Conservation (phyloP, 2,888 invertebrate genomes). For the Pandemis cinnamomeana region DNA sequence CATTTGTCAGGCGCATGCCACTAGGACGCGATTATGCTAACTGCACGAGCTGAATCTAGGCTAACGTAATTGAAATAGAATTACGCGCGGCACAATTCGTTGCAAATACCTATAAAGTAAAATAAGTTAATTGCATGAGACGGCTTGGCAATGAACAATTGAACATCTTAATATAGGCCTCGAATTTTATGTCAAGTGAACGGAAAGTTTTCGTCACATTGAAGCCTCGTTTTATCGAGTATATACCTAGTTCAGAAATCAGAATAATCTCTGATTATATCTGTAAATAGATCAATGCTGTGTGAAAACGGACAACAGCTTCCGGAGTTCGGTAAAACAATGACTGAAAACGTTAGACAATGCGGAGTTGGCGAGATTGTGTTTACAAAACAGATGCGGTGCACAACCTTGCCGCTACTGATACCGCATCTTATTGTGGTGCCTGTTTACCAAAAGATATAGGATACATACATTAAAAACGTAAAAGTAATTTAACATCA, state of each 20-base stretch:
- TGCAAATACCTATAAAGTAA: constrained; percentile 5
- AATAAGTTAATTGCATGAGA: not conserved
- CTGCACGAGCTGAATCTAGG: constrained; percentile 47
- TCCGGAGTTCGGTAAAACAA: constrained; percentile 51
- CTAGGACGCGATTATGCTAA: constrained; percentile 51
- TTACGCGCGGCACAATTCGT: constrained; percentile 43
- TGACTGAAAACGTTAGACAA: constrained; percentile 61
- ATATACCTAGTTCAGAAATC: not conserved
- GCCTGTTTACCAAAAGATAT: constrained; percentile 2
- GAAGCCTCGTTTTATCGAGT: not conserved
- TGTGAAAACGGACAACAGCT: constrained; percentile 23
- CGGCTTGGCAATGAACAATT: not conserved
- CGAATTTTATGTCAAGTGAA: not conserved
- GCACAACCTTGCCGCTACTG: constrained; percentile 57
- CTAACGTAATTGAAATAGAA: constrained; percentile 50
- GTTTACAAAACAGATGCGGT: constrained; percentile 61
- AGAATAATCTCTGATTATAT: not conserved
- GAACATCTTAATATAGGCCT: not conserved
- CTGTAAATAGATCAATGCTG: constrained; percentile 15
- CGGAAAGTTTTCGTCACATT: not conserved
- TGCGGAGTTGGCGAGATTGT: constrained; percentile 54
- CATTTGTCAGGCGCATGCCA: constrained; percentile 48
- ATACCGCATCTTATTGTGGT: constrained; percentile 34
- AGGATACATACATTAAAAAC: not conserved
- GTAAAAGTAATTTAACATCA: no score